Base-by-base conservation (phyloP, 92 coral and sea anemone species). In the Galaxea fascicularis region DNA sequence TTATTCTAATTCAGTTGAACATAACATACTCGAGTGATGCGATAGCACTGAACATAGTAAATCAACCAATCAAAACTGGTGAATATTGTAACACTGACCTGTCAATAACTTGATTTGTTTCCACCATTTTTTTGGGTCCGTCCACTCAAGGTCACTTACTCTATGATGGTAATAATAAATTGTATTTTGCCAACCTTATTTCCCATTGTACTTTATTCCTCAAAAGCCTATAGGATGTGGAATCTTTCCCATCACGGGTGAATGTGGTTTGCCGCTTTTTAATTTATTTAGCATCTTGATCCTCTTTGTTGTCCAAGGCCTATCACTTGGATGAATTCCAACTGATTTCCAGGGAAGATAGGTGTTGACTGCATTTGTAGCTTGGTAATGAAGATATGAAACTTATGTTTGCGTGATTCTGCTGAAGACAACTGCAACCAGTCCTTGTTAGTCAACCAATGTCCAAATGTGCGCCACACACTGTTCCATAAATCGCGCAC, bases 241-340 rank as follows among this genome's bases (percentile, higher is more conserved):
- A 74, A 46, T 86, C 80, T 69, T 72, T 80, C 65, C 77, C 57
- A 71, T 79, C 62, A 27, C 78, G 73, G 18, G 45, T 78, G 80
- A 80, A 87, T 67, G 82, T 76, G 26, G 78, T 78, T 75, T 87
- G 76, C 15, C 76, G 85, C 54, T 73, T 87, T 57, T 62, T 70
- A 72, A 87, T 80, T 58, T n/a, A n/a, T n/a, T n/a, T n/a, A 73
- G 73, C 30, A 39, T 79, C 74, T 80, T 80, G 46, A 62, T 75
- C 76, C 25, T 84, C 29, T 84, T 84, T 18, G 88, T 73, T 9
- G 59, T 75, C 83, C 76, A 86, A 4, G 89, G 64, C 47, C 85
- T 67, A 69, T 86, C 85, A 18, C 85, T 44, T 47, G 76, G 47
- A 46, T 86, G 89, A 41, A 86, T 30, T 66, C 46, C 77, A 44